Conservation (phyloP, 2,888 invertebrate genomes). For the Lathronympha strigana region DNA sequence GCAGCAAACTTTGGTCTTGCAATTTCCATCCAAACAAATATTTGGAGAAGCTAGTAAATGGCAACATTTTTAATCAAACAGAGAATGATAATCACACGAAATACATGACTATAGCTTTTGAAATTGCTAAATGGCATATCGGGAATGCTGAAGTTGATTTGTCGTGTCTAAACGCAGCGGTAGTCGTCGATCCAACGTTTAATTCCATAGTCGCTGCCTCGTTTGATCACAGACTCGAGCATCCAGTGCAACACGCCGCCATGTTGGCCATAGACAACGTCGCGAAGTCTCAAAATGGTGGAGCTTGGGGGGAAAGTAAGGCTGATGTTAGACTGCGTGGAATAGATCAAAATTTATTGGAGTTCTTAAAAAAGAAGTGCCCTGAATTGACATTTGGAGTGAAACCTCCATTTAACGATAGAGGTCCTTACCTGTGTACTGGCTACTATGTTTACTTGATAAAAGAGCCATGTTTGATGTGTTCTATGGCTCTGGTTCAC, state of each 20-base stretch:
- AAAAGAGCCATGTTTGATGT: constrained; percentile 96
- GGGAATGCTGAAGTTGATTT: constrained; percentile 47
- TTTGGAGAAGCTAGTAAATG: constrained; percentile 87
- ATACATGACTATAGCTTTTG: constrained; percentile 85
- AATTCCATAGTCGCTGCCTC: constrained; percentile 88
- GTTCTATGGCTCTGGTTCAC: constrained; percentile 97
- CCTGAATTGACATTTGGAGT: constrained; percentile 77
- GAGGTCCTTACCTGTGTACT: constrained; percentile 92
- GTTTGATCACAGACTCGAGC: constrained; percentile 81
- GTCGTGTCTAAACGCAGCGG: constrained; percentile 60
- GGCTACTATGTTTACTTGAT: constrained; percentile 93
- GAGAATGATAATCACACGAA: constrained; percentile 83
- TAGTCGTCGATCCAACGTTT: constrained; percentile 90
- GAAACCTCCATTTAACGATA: constrained; percentile 62
- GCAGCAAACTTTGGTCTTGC: constrained; percentile 89
- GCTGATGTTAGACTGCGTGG: constrained; percentile 55
- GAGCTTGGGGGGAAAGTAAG: constrained; percentile 82
- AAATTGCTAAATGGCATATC: constrained; percentile 73
- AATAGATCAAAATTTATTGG: constrained; percentile 67
- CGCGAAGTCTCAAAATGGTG: constrained; percentile 92
- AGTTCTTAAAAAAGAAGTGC: constrained; percentile 61
- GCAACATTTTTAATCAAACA: constrained; percentile 82
- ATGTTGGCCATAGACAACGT: constrained; percentile 95
- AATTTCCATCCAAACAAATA: constrained; percentile 93
- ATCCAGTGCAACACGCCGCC: constrained; percentile 92